Conservation (phyloP, 1,140 invertebrate species). For the Parapsyche elsis region DNA sequence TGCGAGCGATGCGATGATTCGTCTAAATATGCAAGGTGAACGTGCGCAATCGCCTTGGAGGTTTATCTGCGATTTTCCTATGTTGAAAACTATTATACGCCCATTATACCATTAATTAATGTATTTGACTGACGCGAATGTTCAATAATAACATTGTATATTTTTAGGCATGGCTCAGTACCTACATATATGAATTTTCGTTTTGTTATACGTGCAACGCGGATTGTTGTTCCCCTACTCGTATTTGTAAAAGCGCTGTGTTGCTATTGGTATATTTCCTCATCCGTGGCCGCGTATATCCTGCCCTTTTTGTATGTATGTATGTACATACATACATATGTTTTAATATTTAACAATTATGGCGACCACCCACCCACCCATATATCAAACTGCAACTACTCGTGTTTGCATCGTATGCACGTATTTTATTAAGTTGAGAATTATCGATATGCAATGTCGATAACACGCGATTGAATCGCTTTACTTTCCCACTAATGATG, state of each 20-base stretch:
- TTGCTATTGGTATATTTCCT: slow-evolving; percentile 13
- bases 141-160: neutral
- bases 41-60: slow-evolving; percentile 14
- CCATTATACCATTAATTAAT: slow-evolving; percentile 16
- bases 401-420: neutral
- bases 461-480: no score
- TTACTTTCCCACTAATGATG: no score
- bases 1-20: neutral
- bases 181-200: no score
- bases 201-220: neutral
- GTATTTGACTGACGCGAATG: neutral
- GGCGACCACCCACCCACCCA: slow-evolving; percentile 4
- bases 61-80: neutral
- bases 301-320: slow-evolving; percentile 26
- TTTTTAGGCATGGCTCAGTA: neutral
- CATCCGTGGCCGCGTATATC: neutral
- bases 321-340: no score
- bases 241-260: neutral
- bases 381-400: neutral
- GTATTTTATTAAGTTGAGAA: neutral
- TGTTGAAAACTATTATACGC: slow-evolving; percentile 4
- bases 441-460: neutral
- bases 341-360: neutral
- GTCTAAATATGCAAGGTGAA: slow-evolving; percentile 17
- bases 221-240: neutral